Evolutionary conservation across 2,888 invertebrate species (phyloP), one percentile per base, ranked within the genome.

Genomic region (Entomobrya proxima): DNA sequence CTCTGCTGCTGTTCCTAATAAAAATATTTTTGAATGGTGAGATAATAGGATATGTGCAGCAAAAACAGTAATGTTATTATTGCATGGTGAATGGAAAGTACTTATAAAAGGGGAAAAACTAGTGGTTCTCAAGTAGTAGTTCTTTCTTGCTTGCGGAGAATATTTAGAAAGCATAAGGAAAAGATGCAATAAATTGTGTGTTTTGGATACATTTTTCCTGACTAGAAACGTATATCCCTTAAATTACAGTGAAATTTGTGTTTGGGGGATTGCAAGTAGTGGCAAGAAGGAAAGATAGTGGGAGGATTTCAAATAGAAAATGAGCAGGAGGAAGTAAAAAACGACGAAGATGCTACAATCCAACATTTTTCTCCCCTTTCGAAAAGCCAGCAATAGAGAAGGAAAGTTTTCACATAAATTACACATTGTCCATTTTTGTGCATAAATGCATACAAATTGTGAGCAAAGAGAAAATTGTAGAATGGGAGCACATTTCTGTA

Each of bases 381-480:
- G 24, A 21, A 64, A 11, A 32, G 64, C 15, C 9, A 35, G 30
- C 30, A n/a, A 15, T 1, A 64, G 32, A 64, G 9, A n/a, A 30
- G 9, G 7, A 74, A 74, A 74, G 11, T 74, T 74, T 74, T 13
- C 52, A 74, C 74, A 74, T 74, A 74, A 74, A 74, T 74, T 74
- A 35, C 52, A n/a, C 21, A 50, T 15, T 74, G 74, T 74, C 74
- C 35, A 74, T 74, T 74, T 50, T 32, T 50, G 50, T 74, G 74
- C 50, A 74, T 74, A 74, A 74, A 74, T 74, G 74, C 74, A 74
- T 74, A 74, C 35, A 52, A 74, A 74, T 35, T 32, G 30, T 52
- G 32, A 69, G 44, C 11, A 18, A 58, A 40, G 32, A 58, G 58
- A 61, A 61, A 55, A 61, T 61, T 61, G 61, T 55, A 27, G 13